These are phyloP conservation scores for Acheta domesticus DNA, from an alignment of 2,888 invertebrate genomes.

Conservation along the genomic window DNA sequence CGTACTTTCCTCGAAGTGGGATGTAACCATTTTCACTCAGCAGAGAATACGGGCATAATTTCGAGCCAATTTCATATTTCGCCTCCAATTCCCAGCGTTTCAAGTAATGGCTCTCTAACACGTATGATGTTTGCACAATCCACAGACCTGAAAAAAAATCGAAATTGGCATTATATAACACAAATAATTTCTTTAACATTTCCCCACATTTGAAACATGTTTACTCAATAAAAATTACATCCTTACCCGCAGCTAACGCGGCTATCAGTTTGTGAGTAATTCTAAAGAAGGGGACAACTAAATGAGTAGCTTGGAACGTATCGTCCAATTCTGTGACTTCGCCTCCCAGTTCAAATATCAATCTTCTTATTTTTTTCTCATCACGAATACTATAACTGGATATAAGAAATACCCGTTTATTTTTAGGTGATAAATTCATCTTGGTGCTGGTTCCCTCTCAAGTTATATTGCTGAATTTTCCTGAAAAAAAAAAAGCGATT, in stretches of 20 bases:
- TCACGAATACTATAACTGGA: neutral
- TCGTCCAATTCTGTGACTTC: neutral
- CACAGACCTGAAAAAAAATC: neutral
- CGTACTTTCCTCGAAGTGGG: neutral
- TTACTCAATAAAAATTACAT: too few relatives aligned
- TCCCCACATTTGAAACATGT: too few relatives aligned
- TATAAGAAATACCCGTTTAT: neutral
- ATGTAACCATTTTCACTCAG: neutral
- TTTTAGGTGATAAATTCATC: neutral
- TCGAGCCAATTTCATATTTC: neutral
- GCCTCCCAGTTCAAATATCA: neutral
- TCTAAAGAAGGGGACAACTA: neutral
- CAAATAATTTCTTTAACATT: too few relatives aligned
- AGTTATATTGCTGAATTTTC: neutral
- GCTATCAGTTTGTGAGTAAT: neutral
- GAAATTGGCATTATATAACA: too few relatives aligned
- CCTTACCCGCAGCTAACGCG: neutral
- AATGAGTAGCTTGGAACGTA: neutral
- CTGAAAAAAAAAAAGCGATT: too few relatives aligned
- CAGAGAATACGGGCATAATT: neutral
- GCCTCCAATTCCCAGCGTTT: neutral
- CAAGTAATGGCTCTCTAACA: neutral
- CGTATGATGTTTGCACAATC: neutral
- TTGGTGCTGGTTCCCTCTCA: neutral
- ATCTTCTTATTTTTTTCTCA: neutral